Evolutionary conservation across 2,113 vertebrate genomes (phyloP), one percentile per base, ranked within the genome.

Genomic region (Thinocorus orbignyianus): DNA sequence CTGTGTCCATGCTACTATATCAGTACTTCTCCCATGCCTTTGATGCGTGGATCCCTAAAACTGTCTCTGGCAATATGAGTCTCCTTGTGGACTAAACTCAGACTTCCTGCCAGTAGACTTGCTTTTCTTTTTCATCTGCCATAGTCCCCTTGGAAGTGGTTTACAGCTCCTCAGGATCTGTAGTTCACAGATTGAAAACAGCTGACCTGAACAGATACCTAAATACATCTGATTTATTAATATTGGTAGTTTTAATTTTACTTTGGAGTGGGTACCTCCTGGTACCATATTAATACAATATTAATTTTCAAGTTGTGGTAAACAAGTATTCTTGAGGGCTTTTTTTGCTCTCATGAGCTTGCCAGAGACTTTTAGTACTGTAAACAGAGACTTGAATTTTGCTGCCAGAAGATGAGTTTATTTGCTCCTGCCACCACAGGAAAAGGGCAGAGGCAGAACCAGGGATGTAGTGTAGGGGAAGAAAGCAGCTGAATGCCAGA

Each of bases 121-220:
- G 51, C 30, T 90, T 73, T 94, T 86, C 31, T 19, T 87, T 80
- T 51, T 92, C 81, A 11, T 16, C 48, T 91, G 46, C 33, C 52
- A 4, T 0, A 35, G 54, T 52, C 68, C n/a, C 37, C 30, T 74
- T 39, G 52, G 57, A 90, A 88, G 30, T 54, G 42, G 16, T 86
- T 86, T 81, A 64, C 68, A 83, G 82, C 35, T 88, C 26, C 30
- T 84, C 26, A 13, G 60, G 42, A 66, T 35, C 19, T 35, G 52
- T 61, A 44, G 35, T 78, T 81, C 31, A 48, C 15, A 15, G 77
- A 55, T 28, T 66, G 87, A 86, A 93, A 90, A 22, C 11, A 71
- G 2, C 35, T 88, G 82, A 70, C 33, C 57, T 30, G 33, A 46
- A 37, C 18, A 48, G 42, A n/a, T 44, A 48, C 7, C 69, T 78